Base-by-base conservation (phyloP, 2,113 vertebrate species). In the Onychorhynchus coronatus region DNA sequence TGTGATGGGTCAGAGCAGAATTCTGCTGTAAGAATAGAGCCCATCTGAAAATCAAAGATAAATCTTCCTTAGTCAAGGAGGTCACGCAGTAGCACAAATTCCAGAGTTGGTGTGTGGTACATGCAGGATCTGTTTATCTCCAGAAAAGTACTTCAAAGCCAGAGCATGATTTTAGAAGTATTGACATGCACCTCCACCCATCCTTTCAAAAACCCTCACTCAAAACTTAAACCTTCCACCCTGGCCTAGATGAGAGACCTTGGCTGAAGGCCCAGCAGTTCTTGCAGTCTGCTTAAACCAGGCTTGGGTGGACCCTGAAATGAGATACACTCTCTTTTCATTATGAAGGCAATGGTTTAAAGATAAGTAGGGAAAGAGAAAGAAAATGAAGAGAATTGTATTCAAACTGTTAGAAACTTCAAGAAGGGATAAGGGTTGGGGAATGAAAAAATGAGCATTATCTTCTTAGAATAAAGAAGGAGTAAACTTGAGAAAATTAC, bases 221-320 rank as follows among this genome's bases (percentile, higher is more conserved):
- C 68, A 86, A 95, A 92, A 77, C 37, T 23, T 59, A 71, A 88
- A 86, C 16, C 42, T 96, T 95, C 76, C 37, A 86, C 37, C 31
- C 77, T 63, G n/a, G 39, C 56, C 61, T 70, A 41, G 31, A 89
- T 61, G 63, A 86, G 31, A 80, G 24, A 65, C 66, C n/a, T 91
- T 94, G 93, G 87, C 86, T 84, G 59, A 92, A 84, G 42, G 59
- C 91, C 87, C 84, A 58, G 77, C 33, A 88, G 53, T 65, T 80
- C 37, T 76, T 90, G 49, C 53, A 72, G 71, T 52, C 58, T 90
- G 67, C 42, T n/a, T 88, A 80, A 93, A 83, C 31, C n/a, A 66
- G 79, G 59, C 58, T 90, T 92, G 94, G 78, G 82, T 94, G 85
- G 88, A 92, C 82, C 79, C 85, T 94, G 90, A 92, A 97, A 97